A percentile compares a stretch with the other conserved stretches of the same genome.
These are phyloP conservation scores for Melanotaenia parkinsoni DNA, from an alignment of 2,797 vertebrate genomes.

Conservation along the genomic window DNA sequence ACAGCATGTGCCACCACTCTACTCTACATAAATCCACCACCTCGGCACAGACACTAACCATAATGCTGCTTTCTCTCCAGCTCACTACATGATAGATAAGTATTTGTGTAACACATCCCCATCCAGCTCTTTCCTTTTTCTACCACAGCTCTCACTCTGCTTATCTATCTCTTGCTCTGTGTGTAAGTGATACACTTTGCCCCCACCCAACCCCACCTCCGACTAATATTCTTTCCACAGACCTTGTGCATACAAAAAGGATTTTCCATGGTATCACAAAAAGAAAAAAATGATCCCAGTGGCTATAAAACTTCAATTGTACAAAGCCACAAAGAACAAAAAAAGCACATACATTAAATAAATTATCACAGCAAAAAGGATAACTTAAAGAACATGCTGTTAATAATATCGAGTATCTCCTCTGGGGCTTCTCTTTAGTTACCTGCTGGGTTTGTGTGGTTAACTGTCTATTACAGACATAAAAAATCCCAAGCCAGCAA, in stretches of 20 bases:
- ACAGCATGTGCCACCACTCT: conserved; percentile 41
- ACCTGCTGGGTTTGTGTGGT: conserved; percentile 67
- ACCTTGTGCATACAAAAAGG: conserved; percentile 39
- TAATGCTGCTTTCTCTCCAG: conserved; percentile 40
- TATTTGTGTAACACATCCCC: conserved; percentile 39
- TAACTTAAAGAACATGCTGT: conserved; percentile 49
- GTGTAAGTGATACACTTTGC: conserved; percentile 51
- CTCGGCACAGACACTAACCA: conserved; percentile 38
- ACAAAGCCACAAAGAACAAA: conserved; percentile 18
- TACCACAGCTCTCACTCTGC: conserved; percentile 32
- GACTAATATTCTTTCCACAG: conserved; percentile 40
- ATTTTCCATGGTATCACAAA: conserved; percentile 37
- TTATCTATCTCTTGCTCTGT: conserved; percentile 37
- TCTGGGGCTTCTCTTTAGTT: conserved; percentile 53
- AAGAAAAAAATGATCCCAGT: conserved; percentile 19
- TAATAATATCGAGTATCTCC: conserved; percentile 46
- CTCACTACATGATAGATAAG: conserved; percentile 60
- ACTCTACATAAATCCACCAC: conserved; percentile 61
- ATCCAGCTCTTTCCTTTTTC: conserved; percentile 37
- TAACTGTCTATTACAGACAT: conserved; percentile 68
- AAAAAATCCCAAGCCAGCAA: conserved; percentile 62
- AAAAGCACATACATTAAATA: conserved; percentile 30
- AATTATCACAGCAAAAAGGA: conserved; percentile 33
- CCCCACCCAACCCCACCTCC: conserved; percentile 4
- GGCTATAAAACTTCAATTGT: conserved; percentile 9